Evolutionary conservation across 2,888 invertebrate species (phyloP), one percentile per base, ranked within the genome.

Genomic region (Agrochola litura): DNA sequence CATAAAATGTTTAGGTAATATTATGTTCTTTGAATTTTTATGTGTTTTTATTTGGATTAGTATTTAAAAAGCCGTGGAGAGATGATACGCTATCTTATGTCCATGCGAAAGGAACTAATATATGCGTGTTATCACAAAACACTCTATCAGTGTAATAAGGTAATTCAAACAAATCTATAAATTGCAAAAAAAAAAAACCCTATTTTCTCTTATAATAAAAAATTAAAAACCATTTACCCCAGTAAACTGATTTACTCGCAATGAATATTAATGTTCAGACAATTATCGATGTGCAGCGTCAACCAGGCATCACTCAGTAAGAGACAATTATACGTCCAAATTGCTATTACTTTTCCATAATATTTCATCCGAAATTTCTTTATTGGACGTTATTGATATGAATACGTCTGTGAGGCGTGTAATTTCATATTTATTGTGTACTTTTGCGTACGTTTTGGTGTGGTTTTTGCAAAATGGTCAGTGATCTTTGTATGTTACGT

Each of bases 241-340:
- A 56, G 73, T 81, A 83, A 86, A 89, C 87, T 87, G 84, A 89
- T 89, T 89, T 81, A 67, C 79, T 43, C 64, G 73, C 89, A 83
- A 88, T 89, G 89, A 89, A 89, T 89, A 86, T 89, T 89, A 84
- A 89, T 86, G 77, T 73, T 46, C 60, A 43, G 56, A 67, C 88
- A 89, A 89, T 89, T 89, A 89, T 87, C 89, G 86, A 58, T 56
- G 65, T 68, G 67, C 67, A 72, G 69, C 78, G 76, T 77, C 85
- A 83, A 69, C 69, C 88, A 74, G 68, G 72, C 76, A 54, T 86
- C 83, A 77, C 64, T 81, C 80, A 71, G 69, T 68, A 56, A 73
- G 70, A 68, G 80, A 87, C 87, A 89, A 89, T 89, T 89, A 88
- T 63, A 52, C 79, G 56, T 65, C 75, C 79, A 84, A 88, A 88